Evolutionary conservation across 2,888 invertebrate species (phyloP), one percentile per base, ranked within the genome.

Genomic region (Lacanobia wlatinum): DNA sequence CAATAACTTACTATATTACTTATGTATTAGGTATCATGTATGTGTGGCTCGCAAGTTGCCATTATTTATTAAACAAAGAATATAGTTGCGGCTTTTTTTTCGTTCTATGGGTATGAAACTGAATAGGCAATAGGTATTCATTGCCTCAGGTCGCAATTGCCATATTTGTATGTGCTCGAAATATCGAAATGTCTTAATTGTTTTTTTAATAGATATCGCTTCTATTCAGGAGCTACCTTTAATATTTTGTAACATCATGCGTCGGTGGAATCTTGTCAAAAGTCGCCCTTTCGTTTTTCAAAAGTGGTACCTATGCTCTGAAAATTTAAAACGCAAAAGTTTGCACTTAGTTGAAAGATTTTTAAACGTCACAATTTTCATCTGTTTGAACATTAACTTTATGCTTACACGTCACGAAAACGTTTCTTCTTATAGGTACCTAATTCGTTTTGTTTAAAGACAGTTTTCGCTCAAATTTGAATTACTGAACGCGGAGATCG

Each of bases 1-100:
- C 88, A 88, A 87, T 89, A 90, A 89, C 86, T 83, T 83, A 86
- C 76, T 73, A 64, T 28, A 1, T n/a, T n/a, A n/a, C n/a, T n/a
- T n/a, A n/a, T n/a, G n/a, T n/a, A n/a, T n/a, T n/a, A n/a, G n/a
- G n/a, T 28, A 28, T 74, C 82, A 84, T 70, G 74, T 80, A 71
- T 75, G 70, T 69, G 59, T 46, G 58, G 50, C 56, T 64, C n/a
- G n/a, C 46, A 76, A 75, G 63, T 72, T 76, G 60, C 75, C 61
- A 62, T 79, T 50, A 46, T 76, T 3, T 48, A 55, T 73, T 70
- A 67, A 68, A 71, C 59, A 21, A 48, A 43, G 18, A 67, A 58
- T 70, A 61, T 68, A 50, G 61, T 40, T 12, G 40, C 46, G 2
- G 53, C n/a, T 58, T 50, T 56, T 59, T 75, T 60, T 34, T 63